Conservation (phyloP, 1,140 invertebrate genomes). For the Platyscapa corneri region DNA sequence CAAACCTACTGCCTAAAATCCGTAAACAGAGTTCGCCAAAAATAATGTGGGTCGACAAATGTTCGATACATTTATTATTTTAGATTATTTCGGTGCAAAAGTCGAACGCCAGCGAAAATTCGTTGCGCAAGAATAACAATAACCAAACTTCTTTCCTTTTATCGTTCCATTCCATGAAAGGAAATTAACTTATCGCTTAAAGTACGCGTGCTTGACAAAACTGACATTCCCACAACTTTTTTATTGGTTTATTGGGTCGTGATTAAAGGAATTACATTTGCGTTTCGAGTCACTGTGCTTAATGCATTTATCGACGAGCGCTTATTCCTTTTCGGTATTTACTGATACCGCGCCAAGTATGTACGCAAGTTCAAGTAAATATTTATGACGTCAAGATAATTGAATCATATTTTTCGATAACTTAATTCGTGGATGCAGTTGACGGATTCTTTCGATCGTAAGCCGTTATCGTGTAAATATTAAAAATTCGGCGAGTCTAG, state of each 20-base stretch:
- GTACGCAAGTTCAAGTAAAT: conserved; percentile 27
- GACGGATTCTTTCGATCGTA: not conserved
- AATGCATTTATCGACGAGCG: not conserved
- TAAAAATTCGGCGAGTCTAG: not conserved
- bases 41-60: no score
- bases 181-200: no score
- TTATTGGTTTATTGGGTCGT: not conserved
- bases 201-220: no score
- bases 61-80: no score
- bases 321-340: not conserved
- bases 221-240: not conserved
- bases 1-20: not conserved
- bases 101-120: no score
- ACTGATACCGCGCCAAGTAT: conserved; percentile 2
- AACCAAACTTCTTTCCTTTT: not conserved
- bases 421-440: not conserved
- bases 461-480: not conserved
- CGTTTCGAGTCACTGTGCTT: not conserved
- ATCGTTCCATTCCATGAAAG: not conserved
- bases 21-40: no score
- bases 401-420: not conserved
- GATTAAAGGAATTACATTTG: not conserved
- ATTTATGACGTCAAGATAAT: conserved; percentile 28
- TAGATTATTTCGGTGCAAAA: no score
- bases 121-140: not conserved